Percentiles rank a stretch among this genome's conserved stretches.
Evolutionary conservation across 2,888 invertebrate genomes (phyloP).

Genomic region (Lagria hirta): DNA sequence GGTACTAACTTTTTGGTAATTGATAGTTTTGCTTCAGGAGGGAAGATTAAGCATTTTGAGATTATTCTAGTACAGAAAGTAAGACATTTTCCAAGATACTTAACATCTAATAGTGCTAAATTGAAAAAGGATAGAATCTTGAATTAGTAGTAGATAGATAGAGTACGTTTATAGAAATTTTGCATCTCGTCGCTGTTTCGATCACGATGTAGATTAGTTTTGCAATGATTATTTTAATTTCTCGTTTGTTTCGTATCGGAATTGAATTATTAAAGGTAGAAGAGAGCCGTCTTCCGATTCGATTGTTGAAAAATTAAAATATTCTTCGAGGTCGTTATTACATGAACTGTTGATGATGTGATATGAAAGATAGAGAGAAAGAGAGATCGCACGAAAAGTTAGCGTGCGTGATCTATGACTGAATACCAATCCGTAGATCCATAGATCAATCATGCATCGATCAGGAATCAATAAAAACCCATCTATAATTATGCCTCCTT

Average conservation of each 20-base stretch:
- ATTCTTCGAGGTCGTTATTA: slow-evolving; percentile 14
- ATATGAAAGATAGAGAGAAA: slow-evolving; percentile 15
- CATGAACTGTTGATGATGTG: slow-evolving; percentile 25
- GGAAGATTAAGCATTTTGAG: no score
- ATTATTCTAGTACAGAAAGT: no score
- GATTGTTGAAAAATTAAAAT: slow-evolving; percentile 19
- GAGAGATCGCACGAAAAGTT: slow-evolving; percentile 34
- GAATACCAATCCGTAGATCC: slow-evolving; percentile 50
- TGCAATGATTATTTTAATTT: slow-evolving; percentile 31
- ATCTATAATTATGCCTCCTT: slow-evolving; percentile 49
- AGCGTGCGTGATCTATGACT: slow-evolving; percentile 53
- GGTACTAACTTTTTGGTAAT: no score
- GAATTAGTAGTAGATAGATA: no score
- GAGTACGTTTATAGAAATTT: slow-evolving; percentile 3
- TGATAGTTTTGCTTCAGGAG: no score
- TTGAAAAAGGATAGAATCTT: no score
- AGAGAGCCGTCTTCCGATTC: slow-evolving; percentile 15
- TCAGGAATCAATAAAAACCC: slow-evolving; percentile 51
- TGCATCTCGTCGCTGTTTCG: slow-evolving; percentile 15
- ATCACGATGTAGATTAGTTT: slow-evolving; percentile 40
- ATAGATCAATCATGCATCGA: slow-evolving; percentile 54
- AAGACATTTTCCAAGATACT: no score
- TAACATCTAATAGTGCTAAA: no score
- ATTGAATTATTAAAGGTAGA: slow-evolving; percentile 23
- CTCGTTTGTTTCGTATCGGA: slow-evolving; percentile 19